Evolutionary conservation across 2,797 vertebrate genomes (phyloP), one percentile per base, ranked within the genome.

Genomic region (Rallus crepitans): DNA sequence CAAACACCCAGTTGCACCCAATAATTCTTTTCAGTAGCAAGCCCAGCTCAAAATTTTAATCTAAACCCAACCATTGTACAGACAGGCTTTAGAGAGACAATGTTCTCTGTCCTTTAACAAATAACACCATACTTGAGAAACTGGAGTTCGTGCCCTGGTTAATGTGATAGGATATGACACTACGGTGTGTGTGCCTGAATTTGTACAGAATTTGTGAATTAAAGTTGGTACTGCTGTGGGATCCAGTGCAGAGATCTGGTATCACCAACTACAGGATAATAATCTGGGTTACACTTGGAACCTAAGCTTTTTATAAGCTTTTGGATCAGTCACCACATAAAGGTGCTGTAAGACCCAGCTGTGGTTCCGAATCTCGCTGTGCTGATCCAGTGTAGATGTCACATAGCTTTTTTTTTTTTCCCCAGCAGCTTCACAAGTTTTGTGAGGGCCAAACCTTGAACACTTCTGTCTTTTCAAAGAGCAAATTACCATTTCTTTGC

Each of bases 261-360:
- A 25, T 30, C 17, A 4, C 28, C 39, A 45, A 14, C 64, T 61
- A 64, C 52, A 66, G 15, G 31, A 52, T 9, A 45, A 60, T 52
- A 35, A 45, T 25, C 35, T 65, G 8, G 0, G 30, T 65, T 65
- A 30, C 18, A 12, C 68, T 64, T 40, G 28, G 39, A 85, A 82
- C 42, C 14, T 13, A 33, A 80, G 39, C 24, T 18, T 72, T 70
- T 8, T 39, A 11, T 13, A 33, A 83, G 39, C 24, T 18, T 72
- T 70, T 8, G 8, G 48, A 65, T 81, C 2, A 0, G 14, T 70
- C 1, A 0, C 48, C 25, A 23, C 23, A 31, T 3, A 35, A 71
- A 77, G n/a, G 55, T 33, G 8, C 53, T 60, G 9, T 8, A 21
- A 57, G 88, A 81, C 72, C 31, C 5, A n/a, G 27, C 31, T 87